Evolutionary conservation across 1,140 invertebrate genomes (phyloP).

Genomic region (Drosophila aff.): DNA sequence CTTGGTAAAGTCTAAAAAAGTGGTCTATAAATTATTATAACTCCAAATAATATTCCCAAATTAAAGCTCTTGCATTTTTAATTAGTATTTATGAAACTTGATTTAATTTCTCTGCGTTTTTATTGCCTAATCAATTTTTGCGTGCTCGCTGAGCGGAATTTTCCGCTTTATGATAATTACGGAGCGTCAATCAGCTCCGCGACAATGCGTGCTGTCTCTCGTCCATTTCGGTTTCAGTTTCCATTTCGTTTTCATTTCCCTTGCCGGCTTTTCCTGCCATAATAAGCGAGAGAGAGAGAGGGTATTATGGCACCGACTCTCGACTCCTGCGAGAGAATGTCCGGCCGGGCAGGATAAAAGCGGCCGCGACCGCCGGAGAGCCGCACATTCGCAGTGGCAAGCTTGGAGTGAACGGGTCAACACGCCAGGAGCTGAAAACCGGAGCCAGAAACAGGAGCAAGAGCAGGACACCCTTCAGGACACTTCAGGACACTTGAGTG

Average conservation of each 20-base stretch:
- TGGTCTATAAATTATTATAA: neutral
- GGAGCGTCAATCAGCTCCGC: constrained; percentile 56
- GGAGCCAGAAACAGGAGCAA: constrained; percentile 18
- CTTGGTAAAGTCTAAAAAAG: too few relatives aligned
- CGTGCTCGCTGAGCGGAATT: constrained; percentile 52
- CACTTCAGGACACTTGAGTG: constrained; percentile 43
- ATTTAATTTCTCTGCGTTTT: constrained; percentile 10
- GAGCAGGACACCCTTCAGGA: neutral
- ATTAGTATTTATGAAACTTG: neutral
- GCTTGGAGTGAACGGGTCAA: constrained; percentile 59
- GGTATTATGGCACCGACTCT: constrained; percentile 51
- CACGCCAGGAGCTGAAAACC: constrained; percentile 22
- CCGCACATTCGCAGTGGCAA: constrained; percentile 64
- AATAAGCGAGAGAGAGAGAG: constrained; percentile 6
- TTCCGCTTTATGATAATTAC: constrained; percentile 71
- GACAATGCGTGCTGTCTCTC: constrained; percentile 45
- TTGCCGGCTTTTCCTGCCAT: constrained; percentile 39
- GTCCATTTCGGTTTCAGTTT: constrained; percentile 44
- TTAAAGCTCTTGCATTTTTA: too few relatives aligned
- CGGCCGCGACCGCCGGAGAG: constrained; percentile 15
- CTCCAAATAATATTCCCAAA: too few relatives aligned
- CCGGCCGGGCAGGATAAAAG: constrained; percentile 47
- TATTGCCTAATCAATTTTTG: constrained; percentile 51
- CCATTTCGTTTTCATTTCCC: constrained; percentile 53
- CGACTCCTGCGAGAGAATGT: constrained; percentile 12